Base-by-base conservation (phyloP, 2,113 vertebrate genomes). In the Limnothrissa miodon region DNA sequence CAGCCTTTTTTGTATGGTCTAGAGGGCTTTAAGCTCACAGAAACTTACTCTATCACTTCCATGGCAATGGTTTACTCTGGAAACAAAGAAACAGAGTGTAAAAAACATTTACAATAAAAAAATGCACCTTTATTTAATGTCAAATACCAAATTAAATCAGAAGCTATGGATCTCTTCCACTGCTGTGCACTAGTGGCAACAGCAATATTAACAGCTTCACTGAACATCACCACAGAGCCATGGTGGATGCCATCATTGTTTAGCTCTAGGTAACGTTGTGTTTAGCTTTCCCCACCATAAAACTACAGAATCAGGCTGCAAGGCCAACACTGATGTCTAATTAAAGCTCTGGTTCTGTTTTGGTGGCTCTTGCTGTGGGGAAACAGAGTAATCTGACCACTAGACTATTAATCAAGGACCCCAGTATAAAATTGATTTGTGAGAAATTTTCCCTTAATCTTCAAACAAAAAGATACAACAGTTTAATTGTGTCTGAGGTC, bases 11-110 rank as follows among this genome's bases (percentile, higher is more conserved):
- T n/a, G n/a, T n/a, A n/a, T n/a, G n/a, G n/a, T n/a, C n/a, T n/a
- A n/a, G n/a, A n/a, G n/a, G n/a, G n/a, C n/a, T 2, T 42, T 42
- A 42, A 11, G 36, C 17, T 74, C 29, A 39, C 4, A 45, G 0
- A 11, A 1, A 93, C 93, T 94, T 92, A 94, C 93, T 86, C 48
- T 84, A 66, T 91, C 44, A 89, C 5, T 17, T 85, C 80, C 78
- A 87, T 81, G 45, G 80, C 45, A 82, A 90, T 83, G 84, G 83
- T 74, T 81, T 86, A 81, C 83, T 80, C 90, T 92, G 87, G 87
- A 84, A 86, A 85, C 46, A 83, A 36, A 85, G 46, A 80, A 36
- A 70, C 62, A 19, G 51, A 56, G 23, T 25, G n/a, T 8, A 11
- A 25, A 2, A 74, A 36, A 74, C 66, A 36, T 74, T 74, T 1